Base-by-base conservation (phyloP, 1,140 invertebrate genomes). In the Papilio polytes region DNA sequence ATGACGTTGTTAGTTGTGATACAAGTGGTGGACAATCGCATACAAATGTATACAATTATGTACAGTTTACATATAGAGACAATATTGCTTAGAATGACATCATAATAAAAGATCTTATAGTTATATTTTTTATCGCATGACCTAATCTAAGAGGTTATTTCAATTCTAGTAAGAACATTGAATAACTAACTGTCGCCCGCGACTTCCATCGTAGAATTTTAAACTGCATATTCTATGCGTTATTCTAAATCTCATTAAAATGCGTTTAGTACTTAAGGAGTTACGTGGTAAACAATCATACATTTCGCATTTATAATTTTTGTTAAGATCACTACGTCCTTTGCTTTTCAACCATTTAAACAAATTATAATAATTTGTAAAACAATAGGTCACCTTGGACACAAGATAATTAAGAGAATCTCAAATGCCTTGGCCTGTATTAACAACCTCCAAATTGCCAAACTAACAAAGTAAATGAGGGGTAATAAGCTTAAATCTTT, bases 81-180 rank as follows among this genome's bases (percentile, higher is more conserved):
- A 56, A 56, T 74, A 77, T 63, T 41, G 56, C 46, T 53, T 22
- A 44, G 46, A 15, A 74, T 85, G 84, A 85, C 79, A 78, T 80
- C 84, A 85, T 44, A 26, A 22, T 13, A n/a, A 79, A 76, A 77
- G 26, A 83, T 81, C 83, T 78, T 85, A 81, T 85, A 78, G 83
- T 80, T 83, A 80, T 80, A 81, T 80, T 81, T 80, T 83, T 81
- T 81, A 46, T 20, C n/a, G n/a, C 74, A 72, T 73, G 51, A 80
- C 51, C 53, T 78, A 20, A 56, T 56, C 18, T n/a, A 56, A 56
- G 53, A 20, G 18, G 8, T 56, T 56, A 56, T 56, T 20, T n/a
- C 53, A 20, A 56, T n/a, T 9, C 7, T 56, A 20, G 7, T 56
- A 56, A 9, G 8, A n/a, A 56, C n/a, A 56, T 56, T 56, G n/a